Evolutionary conservation across 2,797 vertebrate species (phyloP).

Genomic region (Crocidura indochinensis): DNA sequence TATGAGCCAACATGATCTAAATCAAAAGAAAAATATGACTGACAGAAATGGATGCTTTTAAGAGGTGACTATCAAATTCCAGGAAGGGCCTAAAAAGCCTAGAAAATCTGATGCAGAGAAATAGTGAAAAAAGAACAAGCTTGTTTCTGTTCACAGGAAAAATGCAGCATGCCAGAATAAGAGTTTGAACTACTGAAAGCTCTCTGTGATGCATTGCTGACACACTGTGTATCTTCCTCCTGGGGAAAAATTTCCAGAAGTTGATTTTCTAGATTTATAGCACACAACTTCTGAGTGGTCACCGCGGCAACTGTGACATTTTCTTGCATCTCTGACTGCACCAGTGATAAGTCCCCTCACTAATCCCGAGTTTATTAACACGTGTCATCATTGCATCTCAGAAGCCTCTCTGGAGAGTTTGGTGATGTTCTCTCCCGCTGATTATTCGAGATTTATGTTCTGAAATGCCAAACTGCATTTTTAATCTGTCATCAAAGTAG

Average conservation of each 20-base stretch:
- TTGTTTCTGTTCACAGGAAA: constrained; percentile 57
- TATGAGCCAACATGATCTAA: too few species aligned
- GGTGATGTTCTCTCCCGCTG: neutral
- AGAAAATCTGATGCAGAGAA: neutral
- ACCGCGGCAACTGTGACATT: constrained; percentile 4
- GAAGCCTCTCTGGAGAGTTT: constrained; percentile 61
- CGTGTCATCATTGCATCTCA: constrained; percentile 27
- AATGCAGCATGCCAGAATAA: neutral
- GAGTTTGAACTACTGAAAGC: constrained; percentile 8
- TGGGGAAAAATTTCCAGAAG: constrained; percentile 20
- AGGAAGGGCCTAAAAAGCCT: neutral
- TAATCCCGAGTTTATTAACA: constrained; percentile 66
- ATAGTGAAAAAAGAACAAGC: neutral
- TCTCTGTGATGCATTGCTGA: neutral
- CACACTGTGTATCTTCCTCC: neutral
- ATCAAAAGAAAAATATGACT: neutral
- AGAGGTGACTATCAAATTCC: neutral
- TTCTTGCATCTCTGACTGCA: neutral
- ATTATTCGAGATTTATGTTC: constrained; percentile 79
- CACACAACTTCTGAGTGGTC: constrained; percentile 55
- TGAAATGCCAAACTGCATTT: constrained; percentile 59
- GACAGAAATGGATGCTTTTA: neutral
- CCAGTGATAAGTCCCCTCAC: constrained; percentile 52
- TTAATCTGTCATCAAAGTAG: constrained; percentile 81
- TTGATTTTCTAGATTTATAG: constrained; percentile 50